Percentiles rank a stretch among this genome's conserved stretches.
phyloP scores from a whole-genome alignment of 64 coral and sea anemone species.

The Pocillopora damicornis region DNA sequence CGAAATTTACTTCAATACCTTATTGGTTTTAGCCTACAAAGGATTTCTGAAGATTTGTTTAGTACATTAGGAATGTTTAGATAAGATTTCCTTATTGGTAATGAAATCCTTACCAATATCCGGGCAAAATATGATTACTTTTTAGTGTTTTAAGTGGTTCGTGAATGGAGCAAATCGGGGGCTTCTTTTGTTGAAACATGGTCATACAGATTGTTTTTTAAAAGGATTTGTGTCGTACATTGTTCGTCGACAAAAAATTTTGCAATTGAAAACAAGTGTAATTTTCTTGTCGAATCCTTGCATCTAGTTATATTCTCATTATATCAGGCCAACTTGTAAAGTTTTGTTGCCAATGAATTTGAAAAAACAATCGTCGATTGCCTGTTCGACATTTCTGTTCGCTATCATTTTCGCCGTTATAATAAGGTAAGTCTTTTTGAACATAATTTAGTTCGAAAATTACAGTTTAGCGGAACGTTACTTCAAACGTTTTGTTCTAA shows the following conservation, averaged over 20 bases:
- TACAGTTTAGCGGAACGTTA: not conserved
- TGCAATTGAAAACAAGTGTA: too few relatives aligned
- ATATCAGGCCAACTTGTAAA: not conserved
- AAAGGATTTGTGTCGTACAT: not conserved
- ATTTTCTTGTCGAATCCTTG: not conserved
- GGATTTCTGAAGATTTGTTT: not conserved
- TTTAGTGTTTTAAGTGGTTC: not conserved
- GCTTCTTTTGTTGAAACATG: not conserved
- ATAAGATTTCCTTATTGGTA: constrained; percentile 8
- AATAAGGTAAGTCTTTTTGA: not conserved
- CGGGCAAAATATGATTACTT: not conserved
- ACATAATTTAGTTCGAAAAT: not conserved
- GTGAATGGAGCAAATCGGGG: not conserved
- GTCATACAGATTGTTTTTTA: not conserved
- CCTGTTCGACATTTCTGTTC: not conserved
- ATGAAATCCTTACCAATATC: not conserved
- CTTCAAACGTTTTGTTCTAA: not conserved
- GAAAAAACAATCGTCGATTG: not conserved
- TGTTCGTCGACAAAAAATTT: not conserved
- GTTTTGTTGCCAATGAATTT: constrained; percentile 14
- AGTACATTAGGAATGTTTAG: constrained; percentile 7
- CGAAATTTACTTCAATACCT: not conserved
- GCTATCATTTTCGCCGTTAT: not conserved
- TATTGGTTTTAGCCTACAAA: not conserved
- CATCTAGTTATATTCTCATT: not conserved